Evolutionary conservation across 1,140 invertebrate species (phyloP), one percentile per base, ranked within the genome.

Genomic region (Sminthurinus signatus): DNA sequence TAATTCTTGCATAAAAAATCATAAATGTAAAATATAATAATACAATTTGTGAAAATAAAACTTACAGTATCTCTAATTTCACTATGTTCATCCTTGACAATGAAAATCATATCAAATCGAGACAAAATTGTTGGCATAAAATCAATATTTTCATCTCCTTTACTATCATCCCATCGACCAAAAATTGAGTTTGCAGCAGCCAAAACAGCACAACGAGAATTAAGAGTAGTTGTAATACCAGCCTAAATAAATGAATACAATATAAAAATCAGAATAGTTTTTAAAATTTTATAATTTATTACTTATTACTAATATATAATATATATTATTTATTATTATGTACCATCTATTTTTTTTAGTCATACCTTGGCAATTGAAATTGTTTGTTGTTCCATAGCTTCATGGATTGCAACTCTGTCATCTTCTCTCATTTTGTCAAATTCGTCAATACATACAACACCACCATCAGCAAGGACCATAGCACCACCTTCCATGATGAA

Each of bases 71-170:
- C 97, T 70, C 89, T 82, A 0, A 79, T 75, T 77, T 93, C 84
- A 75, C 96, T 86, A 74, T 98, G 94, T 72, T 94, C 89, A 80
- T 99, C 97, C 78, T 99, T 99, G 0, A 99, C 90, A 73, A 99
- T 95, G 75, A 98, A 99, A 71, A 99, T 99, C 91, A 96, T 98
- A 77, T 99, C 97, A 76, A 99, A 99, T 77, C 97, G 85, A 0
- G 97, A 99, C n/a, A 99, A 81, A 78, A 99, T 99, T 0, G 97
- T 99, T 0, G 97, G 97, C 93, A 99, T 97, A 75, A 99, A 99
- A 77, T 99, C 94, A 69, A 99, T 99, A 75, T 99, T 99, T 69
- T 98, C 93, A 72, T 96, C 92, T 5, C 93, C 96, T 76, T 97
- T 97, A 0, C 88, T 89, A 67, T 99, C 96, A 76, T 99, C 97